phyloP scores from a whole-genome alignment of 2,888 invertebrate genomes.

The Mylabris sibirica region DNA sequence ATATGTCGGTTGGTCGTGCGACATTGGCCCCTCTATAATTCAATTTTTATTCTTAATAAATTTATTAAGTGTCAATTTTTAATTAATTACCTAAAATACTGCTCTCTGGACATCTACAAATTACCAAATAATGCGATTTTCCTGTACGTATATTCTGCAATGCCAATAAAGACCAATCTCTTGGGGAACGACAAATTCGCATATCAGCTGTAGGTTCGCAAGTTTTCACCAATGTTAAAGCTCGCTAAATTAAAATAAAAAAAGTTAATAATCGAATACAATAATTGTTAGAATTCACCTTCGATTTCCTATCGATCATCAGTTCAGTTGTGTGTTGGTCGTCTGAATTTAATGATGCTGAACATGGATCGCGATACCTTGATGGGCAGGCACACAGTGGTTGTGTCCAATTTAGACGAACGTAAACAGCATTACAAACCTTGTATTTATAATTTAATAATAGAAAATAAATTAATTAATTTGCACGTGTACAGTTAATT shows the following conservation, averaged over 20 bases:
- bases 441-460: constrained; percentile 48
- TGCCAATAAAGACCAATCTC: constrained; percentile 91
- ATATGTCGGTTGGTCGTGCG: constrained; percentile 92
- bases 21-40: constrained; percentile 87
- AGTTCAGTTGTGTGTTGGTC: constrained; percentile 92
- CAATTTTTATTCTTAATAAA: constrained; percentile 1
- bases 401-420: constrained; percentile 89
- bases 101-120: constrained; percentile 87
- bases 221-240: constrained; percentile 89
- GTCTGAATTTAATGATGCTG: constrained; percentile 87
- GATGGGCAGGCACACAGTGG: constrained; percentile 91
- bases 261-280: constrained; percentile 32
- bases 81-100: constrained; percentile 80
- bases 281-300: constrained; percentile 65
- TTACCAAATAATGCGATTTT: constrained; percentile 92
- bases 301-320: constrained; percentile 83
- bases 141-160: constrained; percentile 91
- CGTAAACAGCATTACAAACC: constrained; percentile 94
- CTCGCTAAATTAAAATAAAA: constrained; percentile 66
- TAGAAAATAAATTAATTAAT: background rate
- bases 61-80: background rate
- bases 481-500: background rate
- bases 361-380: constrained; percentile 88
- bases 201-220: constrained; percentile 93
- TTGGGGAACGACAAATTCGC: constrained; percentile 85